Evolutionary conservation across 2,113 vertebrate genomes (phyloP).

Genomic region (Trematocara nigrifrons): DNA sequence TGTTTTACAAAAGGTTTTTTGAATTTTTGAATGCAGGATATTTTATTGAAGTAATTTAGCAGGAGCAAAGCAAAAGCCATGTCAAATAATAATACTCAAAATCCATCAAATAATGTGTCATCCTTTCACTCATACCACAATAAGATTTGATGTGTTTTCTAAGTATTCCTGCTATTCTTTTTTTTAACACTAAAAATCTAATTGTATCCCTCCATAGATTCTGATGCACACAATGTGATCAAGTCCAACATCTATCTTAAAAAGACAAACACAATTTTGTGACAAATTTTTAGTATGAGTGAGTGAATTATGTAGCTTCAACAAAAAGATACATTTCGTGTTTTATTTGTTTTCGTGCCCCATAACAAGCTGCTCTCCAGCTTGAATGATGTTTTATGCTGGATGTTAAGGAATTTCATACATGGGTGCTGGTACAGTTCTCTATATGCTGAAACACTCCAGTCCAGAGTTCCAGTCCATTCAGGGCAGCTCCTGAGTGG

Average conservation of each 20-base stretch:
- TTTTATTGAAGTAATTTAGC: not conserved
- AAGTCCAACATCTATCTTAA: not conserved
- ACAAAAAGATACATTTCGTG: not conserved
- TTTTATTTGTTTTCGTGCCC: not conserved
- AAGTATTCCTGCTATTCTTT: not conserved
- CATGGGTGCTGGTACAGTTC: not conserved
- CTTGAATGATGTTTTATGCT: not conserved
- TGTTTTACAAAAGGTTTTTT: not conserved
- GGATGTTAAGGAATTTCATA: constrained; percentile 14
- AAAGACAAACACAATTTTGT: not conserved
- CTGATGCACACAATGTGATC: not conserved
- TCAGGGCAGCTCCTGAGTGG: not conserved
- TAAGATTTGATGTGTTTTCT: not conserved
- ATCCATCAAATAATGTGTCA: not conserved
- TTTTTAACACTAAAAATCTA: not conserved
- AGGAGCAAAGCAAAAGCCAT: not conserved
- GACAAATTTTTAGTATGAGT: not conserved
- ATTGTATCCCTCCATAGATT: not conserved
- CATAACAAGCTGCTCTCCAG: not conserved
- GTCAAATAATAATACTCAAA: not conserved
- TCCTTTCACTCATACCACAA: not conserved
- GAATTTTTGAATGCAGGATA: not conserved
- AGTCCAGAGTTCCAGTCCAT: not conserved
- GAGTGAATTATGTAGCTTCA: not conserved
- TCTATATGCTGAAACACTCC: not conserved